Evolutionary conservation across 2,888 invertebrate species (phyloP).

Genomic region (Myathropa florea): DNA sequence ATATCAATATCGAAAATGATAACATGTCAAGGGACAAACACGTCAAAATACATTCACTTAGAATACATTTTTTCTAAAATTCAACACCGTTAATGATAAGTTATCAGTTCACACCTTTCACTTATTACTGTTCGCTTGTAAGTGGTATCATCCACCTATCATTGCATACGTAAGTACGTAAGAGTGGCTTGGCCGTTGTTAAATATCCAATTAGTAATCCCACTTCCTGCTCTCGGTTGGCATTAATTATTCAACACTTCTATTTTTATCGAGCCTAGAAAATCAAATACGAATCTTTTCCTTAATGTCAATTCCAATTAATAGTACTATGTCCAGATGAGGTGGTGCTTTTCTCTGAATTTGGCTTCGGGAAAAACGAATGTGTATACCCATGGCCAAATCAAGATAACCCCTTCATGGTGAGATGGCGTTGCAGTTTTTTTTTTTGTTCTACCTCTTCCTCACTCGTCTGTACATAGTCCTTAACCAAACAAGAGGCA

Average conservation of each 20-base stretch:
- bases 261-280: slow-evolving; percentile 40
- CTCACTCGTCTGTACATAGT: slow-evolving; percentile 6
- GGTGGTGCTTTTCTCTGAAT: slow-evolving; percentile 19
- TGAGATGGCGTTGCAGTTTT: slow-evolving; percentile 45
- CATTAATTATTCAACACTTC: slow-evolving; percentile 71
- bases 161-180: neutral
- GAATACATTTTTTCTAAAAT: neutral
- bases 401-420: slow-evolving; percentile 66
- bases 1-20: too few relatives aligned
- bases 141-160: neutral
- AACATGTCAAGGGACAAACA: too few relatives aligned
- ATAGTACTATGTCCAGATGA: slow-evolving; percentile 28
- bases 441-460: neutral
- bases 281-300: slow-evolving; percentile 46
- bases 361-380: slow-evolving; percentile 2
- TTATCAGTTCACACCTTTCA: neutral
- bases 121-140: neutral
- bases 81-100: neutral
- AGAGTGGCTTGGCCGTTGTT: neutral
- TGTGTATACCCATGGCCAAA: slow-evolving; percentile 56
- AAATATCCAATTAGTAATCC: slow-evolving; percentile 44
- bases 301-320: slow-evolving; percentile 65
- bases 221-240: slow-evolving; percentile 60
- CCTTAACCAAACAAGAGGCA: neutral
- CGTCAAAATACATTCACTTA: too few relatives aligned